A percentile compares a stretch with the other conserved stretches of the same genome.
phyloP scores from a whole-genome alignment of 2,113 vertebrate species.

The Pygathrix nemaeus region DNA sequence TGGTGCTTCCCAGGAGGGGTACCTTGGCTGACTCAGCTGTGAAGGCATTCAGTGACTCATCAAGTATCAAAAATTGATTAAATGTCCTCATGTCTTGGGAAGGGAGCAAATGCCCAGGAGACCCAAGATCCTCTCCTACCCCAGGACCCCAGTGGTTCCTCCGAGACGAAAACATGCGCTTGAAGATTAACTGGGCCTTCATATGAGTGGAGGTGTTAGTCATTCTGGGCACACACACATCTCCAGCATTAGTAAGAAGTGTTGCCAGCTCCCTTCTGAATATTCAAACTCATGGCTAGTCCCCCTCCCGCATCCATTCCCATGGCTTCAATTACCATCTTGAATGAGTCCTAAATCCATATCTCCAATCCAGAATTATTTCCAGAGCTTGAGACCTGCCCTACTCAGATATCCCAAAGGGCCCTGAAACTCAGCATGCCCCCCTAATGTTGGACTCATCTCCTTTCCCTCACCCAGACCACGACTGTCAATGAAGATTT shows the following conservation, averaged over 20 bases:
- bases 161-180: background rate
- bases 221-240: background rate
- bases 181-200: background rate
- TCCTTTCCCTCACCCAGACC: background rate
- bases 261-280: background rate
- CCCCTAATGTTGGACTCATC: background rate
- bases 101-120: background rate
- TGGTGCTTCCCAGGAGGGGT: background rate
- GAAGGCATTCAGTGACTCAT: slow-evolving; percentile 17
- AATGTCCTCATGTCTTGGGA: background rate
- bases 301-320: background rate
- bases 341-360: background rate
- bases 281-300: background rate
- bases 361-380: background rate
- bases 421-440: background rate
- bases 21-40: background rate
- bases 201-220: background rate
- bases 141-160: background rate
- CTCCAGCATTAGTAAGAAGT: background rate
- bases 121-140: background rate
- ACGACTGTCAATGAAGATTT: background rate
- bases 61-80: background rate
- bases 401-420: background rate
- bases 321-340: background rate
- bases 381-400: background rate